Conservation (phyloP, 2,888 invertebrate species). For the Ophion ellenae region DNA sequence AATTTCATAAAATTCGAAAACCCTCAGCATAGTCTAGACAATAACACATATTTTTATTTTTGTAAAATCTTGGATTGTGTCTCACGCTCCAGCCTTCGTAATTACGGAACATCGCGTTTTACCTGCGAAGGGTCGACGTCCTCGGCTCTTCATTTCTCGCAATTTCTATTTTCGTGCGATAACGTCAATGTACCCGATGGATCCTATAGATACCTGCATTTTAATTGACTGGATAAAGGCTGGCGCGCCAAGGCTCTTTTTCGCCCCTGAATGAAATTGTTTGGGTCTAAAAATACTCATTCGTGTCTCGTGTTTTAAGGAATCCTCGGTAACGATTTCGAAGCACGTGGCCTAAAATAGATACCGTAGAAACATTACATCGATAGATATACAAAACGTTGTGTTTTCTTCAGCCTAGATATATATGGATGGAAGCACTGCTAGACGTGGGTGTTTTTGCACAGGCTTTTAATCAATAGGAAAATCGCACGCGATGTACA, state of each 20-base stretch:
- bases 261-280: slow-evolving; percentile 38
- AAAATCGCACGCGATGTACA: slow-evolving; percentile 59
- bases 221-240: slow-evolving; percentile 39
- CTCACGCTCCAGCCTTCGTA: no score
- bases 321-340: slow-evolving; percentile 58
- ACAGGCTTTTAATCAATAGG: slow-evolving; percentile 59
- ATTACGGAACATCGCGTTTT: not conserved
- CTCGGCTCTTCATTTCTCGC: not conserved
- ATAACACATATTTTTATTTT: no score
- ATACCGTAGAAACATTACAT: slow-evolving; percentile 1
- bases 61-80: no score
- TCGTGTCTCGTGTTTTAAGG: slow-evolving; percentile 58
- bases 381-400: slow-evolving; percentile 8
- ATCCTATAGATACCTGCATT: slow-evolving; percentile 24
- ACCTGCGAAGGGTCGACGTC: slow-evolving; percentile 39
- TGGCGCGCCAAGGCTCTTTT: slow-evolving; percentile 25
- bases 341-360: slow-evolving; percentile 56
- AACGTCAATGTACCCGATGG: slow-evolving; percentile 18
- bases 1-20: no score
- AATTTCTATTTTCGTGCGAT: not conserved
- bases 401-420: not conserved
- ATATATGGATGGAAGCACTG: not conserved
- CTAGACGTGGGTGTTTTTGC: slow-evolving; percentile 36
- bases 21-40: no score
- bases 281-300: slow-evolving; percentile 57